Base-by-base conservation (phyloP, 1,140 invertebrate genomes). In the Agrilus planipennis region DNA sequence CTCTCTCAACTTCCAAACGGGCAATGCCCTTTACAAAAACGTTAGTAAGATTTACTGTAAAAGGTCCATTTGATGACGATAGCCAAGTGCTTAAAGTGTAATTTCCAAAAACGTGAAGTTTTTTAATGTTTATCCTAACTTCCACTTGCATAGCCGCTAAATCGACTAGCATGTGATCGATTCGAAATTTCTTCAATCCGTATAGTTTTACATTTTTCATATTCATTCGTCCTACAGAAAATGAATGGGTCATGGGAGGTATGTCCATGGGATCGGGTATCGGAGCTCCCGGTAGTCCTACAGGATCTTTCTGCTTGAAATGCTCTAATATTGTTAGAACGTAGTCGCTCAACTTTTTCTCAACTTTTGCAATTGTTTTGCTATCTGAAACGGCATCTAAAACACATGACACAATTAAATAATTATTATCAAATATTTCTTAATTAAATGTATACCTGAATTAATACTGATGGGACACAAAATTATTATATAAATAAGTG, bases 221-320 rank as follows among this genome's bases (percentile, higher is more conserved):
- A 45, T 75, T 71, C 62, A 89, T 75, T 17, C 68, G 75, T 1
- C 72, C 78, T 22, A 85, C 65, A 1, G 76, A 75, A 29, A 85
- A 67, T 1, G 75, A 73, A 36, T 84, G 76, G 39, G 76, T 76
- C 64, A 84, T 77, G 45, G 83, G 75, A 0, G 84, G 84, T n/a
- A 87, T 79, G 1, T 69, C 55, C 68, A 84, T 77, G 0, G 85
- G 85, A 60, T 89, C 83, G 1, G 79, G 79, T 35, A 89, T 73
- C 6, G 77, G 75, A 0, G 72, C 77, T 2, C 78, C 79, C 0
- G 86, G 86, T 7, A 89, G 53, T 0, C 85, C 85, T 1, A 83
- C 62, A 0, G 81, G 81, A 63, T 88, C 81, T 32, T 76, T 67
- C 52, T 87, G 73, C 60, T 89, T 83, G 56, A 79, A 89, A 55